phyloP scores from a whole-genome alignment of 1,140 invertebrate genomes.

The Trachymyrmex septentrionalis region DNA sequence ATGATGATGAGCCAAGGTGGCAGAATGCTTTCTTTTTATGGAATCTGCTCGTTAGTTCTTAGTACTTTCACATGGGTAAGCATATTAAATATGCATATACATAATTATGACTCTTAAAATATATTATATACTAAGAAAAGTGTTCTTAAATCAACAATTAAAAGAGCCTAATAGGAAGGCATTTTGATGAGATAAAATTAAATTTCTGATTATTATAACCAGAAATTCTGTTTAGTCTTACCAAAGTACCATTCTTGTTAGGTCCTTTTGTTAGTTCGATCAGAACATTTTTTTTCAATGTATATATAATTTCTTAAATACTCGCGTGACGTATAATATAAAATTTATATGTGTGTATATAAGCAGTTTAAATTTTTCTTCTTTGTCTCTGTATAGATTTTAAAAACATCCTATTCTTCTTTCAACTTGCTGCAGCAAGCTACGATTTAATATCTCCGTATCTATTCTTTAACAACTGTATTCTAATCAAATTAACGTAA shows the following conservation, averaged over 20 bases:
- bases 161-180: too few relatives aligned
- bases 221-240: too few relatives aligned
- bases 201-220: too few relatives aligned
- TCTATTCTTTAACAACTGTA: background rate
- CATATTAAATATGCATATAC: background rate
- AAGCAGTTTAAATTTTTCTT: background rate
- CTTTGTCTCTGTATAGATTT: constrained; percentile 11
- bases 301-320: background rate
- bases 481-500: background rate
- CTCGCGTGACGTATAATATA: too few relatives aligned
- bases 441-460: constrained; percentile 10
- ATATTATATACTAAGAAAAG: background rate
- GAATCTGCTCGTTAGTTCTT: constrained; percentile 28
- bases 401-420: constrained; percentile 42
- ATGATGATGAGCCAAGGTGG: constrained; percentile 51
- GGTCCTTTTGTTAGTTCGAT: too few relatives aligned
- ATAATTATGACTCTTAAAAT: background rate
- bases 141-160: too few relatives aligned
- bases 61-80: constrained; percentile 56
- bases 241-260: too few relatives aligned
- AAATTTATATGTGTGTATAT: background rate
- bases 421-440: constrained; percentile 50
- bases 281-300: too few relatives aligned
- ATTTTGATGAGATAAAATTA: too few relatives aligned
- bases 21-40: constrained; percentile 20